phyloP scores from a whole-genome alignment of 2,888 invertebrate species.

The Sinotaia quadrata region DNA sequence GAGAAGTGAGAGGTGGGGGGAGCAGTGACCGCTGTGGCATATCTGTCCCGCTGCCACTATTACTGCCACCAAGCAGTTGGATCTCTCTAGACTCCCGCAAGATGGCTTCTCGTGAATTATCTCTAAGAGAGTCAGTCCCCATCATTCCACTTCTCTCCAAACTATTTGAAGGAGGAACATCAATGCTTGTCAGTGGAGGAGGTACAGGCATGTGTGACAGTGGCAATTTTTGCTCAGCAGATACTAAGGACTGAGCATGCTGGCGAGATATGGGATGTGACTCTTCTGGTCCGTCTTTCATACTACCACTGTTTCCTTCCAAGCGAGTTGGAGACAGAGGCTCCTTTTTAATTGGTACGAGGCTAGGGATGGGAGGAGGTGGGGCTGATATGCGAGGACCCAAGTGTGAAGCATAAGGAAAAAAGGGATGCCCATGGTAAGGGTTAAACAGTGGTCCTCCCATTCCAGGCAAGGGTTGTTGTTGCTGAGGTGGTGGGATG shows the following conservation, averaged over 20 bases:
- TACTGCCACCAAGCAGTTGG: constrained; percentile 4
- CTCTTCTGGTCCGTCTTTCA: constrained; percentile 8
- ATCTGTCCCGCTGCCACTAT: constrained; percentile 13
- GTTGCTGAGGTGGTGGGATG: constrained; percentile 34
- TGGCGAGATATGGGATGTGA: constrained; percentile 32
- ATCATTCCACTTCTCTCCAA: not conserved
- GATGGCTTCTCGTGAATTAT: constrained; percentile 26
- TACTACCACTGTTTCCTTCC: not conserved
- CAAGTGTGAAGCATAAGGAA: constrained; percentile 36
- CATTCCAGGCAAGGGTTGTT: constrained; percentile 33
- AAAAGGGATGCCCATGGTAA: constrained; percentile 29
- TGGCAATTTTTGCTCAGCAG: constrained; percentile 19
- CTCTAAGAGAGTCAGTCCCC: constrained; percentile 15
- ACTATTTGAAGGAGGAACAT: constrained; percentile 16
- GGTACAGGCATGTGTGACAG: constrained; percentile 21
- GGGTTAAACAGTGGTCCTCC: constrained; percentile 27
- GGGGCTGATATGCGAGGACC: constrained; percentile 34
- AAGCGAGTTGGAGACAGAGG: constrained; percentile 18
- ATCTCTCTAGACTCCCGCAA: constrained; percentile 19
- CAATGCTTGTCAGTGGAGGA: constrained; percentile 25
- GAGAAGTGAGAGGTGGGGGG: constrained; percentile 31
- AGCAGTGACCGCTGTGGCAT: constrained; percentile 29
- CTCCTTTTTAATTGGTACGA: constrained; percentile 49
- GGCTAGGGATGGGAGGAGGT: constrained; percentile 40
- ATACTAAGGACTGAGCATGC: constrained; percentile 28